phyloP scores from a whole-genome alignment of 2,888 invertebrate genomes.

The Ichneumon xanthorius region DNA sequence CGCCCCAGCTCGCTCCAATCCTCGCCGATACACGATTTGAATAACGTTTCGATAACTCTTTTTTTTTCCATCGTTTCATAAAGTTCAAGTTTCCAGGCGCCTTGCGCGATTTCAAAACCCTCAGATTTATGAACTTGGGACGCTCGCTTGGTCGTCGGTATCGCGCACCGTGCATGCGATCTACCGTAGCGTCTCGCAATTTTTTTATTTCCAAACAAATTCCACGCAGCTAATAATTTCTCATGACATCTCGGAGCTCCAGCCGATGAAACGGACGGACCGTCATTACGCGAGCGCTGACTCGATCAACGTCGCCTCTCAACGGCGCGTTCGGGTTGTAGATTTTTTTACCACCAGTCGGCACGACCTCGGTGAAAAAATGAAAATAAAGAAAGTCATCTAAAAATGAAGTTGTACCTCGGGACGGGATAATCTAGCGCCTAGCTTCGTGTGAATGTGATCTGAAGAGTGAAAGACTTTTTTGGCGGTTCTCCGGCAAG shows the following conservation, averaged over 20 bases:
- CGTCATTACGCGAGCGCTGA: conserved; percentile 11
- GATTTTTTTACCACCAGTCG: conserved; percentile 24
- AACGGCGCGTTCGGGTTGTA: background rate
- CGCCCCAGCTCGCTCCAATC: conserved; percentile 8
- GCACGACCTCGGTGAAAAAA: background rate
- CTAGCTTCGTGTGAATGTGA: conserved; percentile 17
- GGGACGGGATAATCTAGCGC: background rate
- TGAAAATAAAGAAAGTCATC: background rate
- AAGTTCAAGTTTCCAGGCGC: conserved; percentile 55
- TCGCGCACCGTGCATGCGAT: conserved; percentile 38
- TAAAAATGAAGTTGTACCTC: conserved; percentile 4
- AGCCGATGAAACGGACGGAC: conserved; percentile 23
- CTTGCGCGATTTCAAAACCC: conserved; percentile 54
- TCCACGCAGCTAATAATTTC: conserved; percentile 49
- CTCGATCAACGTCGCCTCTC: conserved; percentile 39
- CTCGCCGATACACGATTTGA: conserved; percentile 55
- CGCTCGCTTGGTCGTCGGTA: conserved; percentile 12
- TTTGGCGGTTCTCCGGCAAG: conserved; percentile 11
- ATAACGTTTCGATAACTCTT: conserved; percentile 62
- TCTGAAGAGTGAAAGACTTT: conserved; percentile 30
- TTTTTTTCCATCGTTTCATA: conserved; percentile 40
- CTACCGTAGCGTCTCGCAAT: conserved; percentile 47
- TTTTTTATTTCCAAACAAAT: conserved; percentile 49
- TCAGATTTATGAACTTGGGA: conserved; percentile 61
- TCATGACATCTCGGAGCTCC: conserved; percentile 35